Conservation (phyloP, 2,888 invertebrate species). For the Escarpia spicata region DNA sequence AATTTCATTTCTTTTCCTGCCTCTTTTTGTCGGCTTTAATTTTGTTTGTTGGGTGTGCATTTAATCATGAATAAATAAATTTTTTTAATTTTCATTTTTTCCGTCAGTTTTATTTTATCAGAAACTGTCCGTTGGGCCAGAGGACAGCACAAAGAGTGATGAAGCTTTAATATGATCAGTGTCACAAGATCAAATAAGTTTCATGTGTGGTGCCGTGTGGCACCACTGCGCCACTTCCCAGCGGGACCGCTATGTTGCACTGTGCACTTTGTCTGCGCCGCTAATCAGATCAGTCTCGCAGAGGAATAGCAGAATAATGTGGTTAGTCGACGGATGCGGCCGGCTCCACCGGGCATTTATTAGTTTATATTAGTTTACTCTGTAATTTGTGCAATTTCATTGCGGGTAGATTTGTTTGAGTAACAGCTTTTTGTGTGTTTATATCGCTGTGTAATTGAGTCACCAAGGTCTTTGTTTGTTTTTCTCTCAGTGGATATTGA, state of each 20-base stretch:
- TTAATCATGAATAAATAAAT: no score
- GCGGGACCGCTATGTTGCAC: neutral
- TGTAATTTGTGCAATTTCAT: neutral
- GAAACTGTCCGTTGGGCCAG: neutral
- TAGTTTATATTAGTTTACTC: constrained; percentile 16
- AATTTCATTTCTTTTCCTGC: no score
- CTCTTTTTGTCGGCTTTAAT: no score
- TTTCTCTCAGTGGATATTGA: neutral
- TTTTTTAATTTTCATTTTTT: no score
- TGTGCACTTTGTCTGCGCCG: neutral
- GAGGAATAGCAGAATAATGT: neutral
- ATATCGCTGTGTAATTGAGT: constrained; percentile 10
- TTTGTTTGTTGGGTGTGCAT: no score
- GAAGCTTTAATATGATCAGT: neutral
- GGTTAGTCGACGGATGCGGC: neutral
- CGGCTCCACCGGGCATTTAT: neutral
- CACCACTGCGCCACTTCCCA: neutral
- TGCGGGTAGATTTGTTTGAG: constrained; percentile 13
- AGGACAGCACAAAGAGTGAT: neutral
- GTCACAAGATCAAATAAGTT: constrained; percentile 10
- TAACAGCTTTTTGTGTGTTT: constrained; percentile 3
- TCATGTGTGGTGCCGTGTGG: neutral
- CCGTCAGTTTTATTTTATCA: no score
- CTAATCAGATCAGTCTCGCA: neutral
- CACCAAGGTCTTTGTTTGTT: neutral